These are phyloP conservation scores for Leuciscus waleckii DNA, from an alignment of 2,797 vertebrate species.

Conservation along the genomic window DNA sequence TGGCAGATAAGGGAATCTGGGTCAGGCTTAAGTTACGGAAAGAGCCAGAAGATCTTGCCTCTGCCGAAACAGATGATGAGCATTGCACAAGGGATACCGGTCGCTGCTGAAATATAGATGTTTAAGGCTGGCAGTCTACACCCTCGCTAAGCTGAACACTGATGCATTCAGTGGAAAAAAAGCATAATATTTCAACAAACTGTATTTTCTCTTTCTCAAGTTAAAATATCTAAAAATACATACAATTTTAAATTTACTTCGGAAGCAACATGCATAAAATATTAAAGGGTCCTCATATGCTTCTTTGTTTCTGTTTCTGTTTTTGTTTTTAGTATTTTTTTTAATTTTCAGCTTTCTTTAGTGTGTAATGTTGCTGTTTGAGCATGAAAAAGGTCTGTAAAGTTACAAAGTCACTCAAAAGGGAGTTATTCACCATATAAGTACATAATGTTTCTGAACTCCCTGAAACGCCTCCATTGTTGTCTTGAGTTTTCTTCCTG, in stretches of 20 bases:
- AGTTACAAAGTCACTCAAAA: neutral
- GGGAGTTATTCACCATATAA: neutral
- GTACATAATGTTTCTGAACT: neutral
- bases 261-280: neutral
- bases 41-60: constrained; percentile 58
- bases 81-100: constrained; percentile 75
- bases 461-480: neutral
- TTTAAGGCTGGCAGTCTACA: constrained; percentile 67
- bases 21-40: constrained; percentile 75
- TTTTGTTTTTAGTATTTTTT: accelerated
- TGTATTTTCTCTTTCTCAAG: neutral
- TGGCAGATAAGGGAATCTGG: constrained; percentile 69
- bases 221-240: neutral
- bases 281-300: neutral
- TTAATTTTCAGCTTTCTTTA: neutral
- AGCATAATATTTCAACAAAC: neutral
- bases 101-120: constrained; percentile 79
- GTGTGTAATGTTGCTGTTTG: neutral
- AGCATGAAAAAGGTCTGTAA: neutral
- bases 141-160: constrained; percentile 60
- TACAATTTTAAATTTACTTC: neutral
- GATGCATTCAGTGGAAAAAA: neutral
- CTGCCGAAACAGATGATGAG: constrained; percentile 73
- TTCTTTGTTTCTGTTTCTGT: too few relatives aligned
- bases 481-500: neutral